phyloP scores from a whole-genome alignment of 2,797 vertebrate species.

The Argentina silus region DNA sequence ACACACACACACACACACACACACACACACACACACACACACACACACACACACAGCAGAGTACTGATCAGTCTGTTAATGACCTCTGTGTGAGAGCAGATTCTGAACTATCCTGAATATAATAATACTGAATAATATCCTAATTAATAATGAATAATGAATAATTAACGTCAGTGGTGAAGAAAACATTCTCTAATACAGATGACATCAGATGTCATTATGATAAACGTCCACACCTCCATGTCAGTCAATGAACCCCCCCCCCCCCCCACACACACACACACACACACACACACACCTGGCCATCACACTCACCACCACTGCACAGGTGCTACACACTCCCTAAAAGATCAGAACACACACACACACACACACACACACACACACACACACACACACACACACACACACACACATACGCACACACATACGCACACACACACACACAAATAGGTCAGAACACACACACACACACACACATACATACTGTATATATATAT shows the following conservation, averaged over 20 bases:
- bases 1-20: slow-evolving; percentile 3
- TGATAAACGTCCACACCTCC: no score
- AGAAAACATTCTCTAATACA: no score
- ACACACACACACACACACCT: slow-evolving; percentile 50
- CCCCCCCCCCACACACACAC: no score
- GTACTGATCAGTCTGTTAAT: no score
- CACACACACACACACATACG: not conserved
- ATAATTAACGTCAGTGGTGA: no score
- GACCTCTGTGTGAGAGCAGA: no score
- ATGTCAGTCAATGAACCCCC: no score
- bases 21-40: slow-evolving; percentile 4
- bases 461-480: not conserved
- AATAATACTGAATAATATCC: no score
- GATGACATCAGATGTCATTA: no score
- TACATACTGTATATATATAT: no score
- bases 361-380: slow-evolving; percentile 13
- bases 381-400: not conserved
- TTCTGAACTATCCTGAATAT: no score
- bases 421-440: not conserved
- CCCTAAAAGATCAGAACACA: slow-evolving; percentile 3
- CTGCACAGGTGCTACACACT: slow-evolving; percentile 81
- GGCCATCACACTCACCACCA: slow-evolving; percentile 83
- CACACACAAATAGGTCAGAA: not conserved
- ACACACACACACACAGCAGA: not conserved
- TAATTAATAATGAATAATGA: no score